Evolutionary conservation across 2,888 invertebrate genomes (phyloP), one percentile per base, ranked within the genome.

Genomic region (Campaea margaritaria): DNA sequence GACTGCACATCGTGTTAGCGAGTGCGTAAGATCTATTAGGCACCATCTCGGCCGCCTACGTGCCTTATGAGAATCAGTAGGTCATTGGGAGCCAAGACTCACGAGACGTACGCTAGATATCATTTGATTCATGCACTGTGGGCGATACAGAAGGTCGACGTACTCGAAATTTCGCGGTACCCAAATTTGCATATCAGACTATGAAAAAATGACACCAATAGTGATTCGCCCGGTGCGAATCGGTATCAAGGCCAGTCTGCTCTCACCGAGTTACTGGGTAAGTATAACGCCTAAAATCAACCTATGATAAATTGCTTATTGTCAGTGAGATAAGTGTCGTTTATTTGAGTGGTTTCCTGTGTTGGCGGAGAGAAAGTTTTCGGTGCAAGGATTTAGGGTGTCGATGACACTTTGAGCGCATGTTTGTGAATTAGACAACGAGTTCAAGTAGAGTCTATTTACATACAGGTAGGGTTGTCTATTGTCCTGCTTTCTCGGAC

Each of bases 281-380:
- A 92, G 90, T 91, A 87, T 92, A 91, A 89, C 91, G 85, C 79
- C 83, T 82, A 83, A 89, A 88, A 87, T 86, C 83, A 84, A 86
- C 83, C 79, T 86, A 87, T 90, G 91, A 91, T 91, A 89, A 88
- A 92, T 91, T 85, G 85, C 78, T 87, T 84, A 91, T 91, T 91
- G 91, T 91, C 76, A 76, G 79, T 79, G 79, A 84, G 91, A 90
- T 91, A 90, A 87, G 88, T 90, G 85, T 86, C 79, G 79, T 76
- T 69, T 80, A 76, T 80, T 83, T 86, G 88, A 90, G 88, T 88
- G 88, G 83, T 86, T 90, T 89, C 85, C 83, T 83, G 80, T 89
- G 91, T 92, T 80, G 78, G 79, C 73, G 74, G 71, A 87, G 89
- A 83, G 91, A 91, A 91, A 91, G 91, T 85, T 81, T 54, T 51